Percentiles rank a stretch among this genome's conserved stretches.
These are phyloP conservation scores for Diploptera punctata DNA, from an alignment of 2,888 invertebrate species.

Conservation along the genomic window DNA sequence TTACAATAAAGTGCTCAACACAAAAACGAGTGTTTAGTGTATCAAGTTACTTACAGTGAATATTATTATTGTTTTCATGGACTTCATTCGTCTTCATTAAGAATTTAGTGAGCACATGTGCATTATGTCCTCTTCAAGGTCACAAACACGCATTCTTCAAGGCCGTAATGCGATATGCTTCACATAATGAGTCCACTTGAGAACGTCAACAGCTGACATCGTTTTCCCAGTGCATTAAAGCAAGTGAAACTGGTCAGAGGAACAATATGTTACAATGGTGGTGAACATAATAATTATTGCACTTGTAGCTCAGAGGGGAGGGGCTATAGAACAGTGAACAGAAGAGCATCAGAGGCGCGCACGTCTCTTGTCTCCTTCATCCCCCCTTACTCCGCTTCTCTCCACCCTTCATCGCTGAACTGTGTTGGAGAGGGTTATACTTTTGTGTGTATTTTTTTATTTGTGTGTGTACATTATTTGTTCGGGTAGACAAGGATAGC, in stretches of 20 bases:
- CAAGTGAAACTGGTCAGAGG: too few relatives aligned
- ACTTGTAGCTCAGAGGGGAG: neutral
- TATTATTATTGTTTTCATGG: neutral
- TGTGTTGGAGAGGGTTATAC: conserved; percentile 21
- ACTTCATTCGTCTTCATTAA: neutral
- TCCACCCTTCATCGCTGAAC: neutral
- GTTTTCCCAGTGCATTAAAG: too few relatives aligned
- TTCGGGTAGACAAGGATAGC: conserved; percentile 15
- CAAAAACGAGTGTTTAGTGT: too few relatives aligned
- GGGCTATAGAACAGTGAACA: conserved; percentile 16
- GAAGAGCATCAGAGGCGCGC: conserved; percentile 24
- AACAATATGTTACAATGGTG: conserved; percentile 3
- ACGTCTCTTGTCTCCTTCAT: conserved; percentile 22
- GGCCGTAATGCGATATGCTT: neutral
- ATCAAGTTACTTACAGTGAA: too few relatives aligned
- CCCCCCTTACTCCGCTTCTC: neutral
- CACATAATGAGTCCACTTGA: neutral
- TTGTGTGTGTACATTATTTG: conserved; percentile 27
- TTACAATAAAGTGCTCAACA: too few relatives aligned
- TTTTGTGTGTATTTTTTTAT: conserved; percentile 22
- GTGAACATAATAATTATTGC: neutral
- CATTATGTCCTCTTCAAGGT: neutral
- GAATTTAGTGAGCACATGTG: neutral
- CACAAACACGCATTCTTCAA: neutral
- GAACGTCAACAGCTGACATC: too few relatives aligned